Evolutionary conservation across 64 coral and sea anemone genomes (phyloP), one percentile per base, ranked within the genome.

Genomic region (Dendrophyllia cribrosa): DNA sequence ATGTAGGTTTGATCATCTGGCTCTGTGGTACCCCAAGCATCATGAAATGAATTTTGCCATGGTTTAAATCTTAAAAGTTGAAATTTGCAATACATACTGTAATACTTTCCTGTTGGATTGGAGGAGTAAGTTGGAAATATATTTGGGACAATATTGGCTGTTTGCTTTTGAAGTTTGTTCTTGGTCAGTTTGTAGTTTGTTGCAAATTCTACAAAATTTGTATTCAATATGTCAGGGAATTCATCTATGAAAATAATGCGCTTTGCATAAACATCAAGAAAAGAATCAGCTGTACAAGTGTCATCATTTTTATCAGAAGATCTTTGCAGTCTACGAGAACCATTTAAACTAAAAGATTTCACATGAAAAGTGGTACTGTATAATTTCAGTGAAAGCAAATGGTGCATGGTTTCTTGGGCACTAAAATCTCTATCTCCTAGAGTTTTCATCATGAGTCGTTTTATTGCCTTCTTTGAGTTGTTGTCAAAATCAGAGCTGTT

Each of bases 341-440:
- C 90, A 86, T 92, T 86, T 72, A 78, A 81, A 79, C 55, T 77
- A 20, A 77, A 79, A 70, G 83, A 72, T 46, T 70, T 70, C 1
- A 93, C 70, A 87, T 87, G 0, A 82, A 87, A 91, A 2, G 77
- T 72, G 14, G 62, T 80, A 48, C 91, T 93, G 17, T 88, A 50
- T 60, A 88, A 88, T 59, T 88, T 88, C 20, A 88, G 44, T 88
- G 87, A 88, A n/a, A 88, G 43, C 13, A 76, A 20, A 9, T 72
- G 85, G 13, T 93, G 85, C 91, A 72, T 70, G 7, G 75, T 88
- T 93, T 93, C 91, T 93, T 93, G 83, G 3, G 84, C 84, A 78
- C 74, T 88, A 47, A 71, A 93, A 72, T 87, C 75, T 80, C 91
- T 5, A 4, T 93, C 74, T 59, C 91, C 83, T 16, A 93, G 1